Base-by-base conservation (phyloP, 2,113 vertebrate genomes). In the Corythaixoides concolor region DNA sequence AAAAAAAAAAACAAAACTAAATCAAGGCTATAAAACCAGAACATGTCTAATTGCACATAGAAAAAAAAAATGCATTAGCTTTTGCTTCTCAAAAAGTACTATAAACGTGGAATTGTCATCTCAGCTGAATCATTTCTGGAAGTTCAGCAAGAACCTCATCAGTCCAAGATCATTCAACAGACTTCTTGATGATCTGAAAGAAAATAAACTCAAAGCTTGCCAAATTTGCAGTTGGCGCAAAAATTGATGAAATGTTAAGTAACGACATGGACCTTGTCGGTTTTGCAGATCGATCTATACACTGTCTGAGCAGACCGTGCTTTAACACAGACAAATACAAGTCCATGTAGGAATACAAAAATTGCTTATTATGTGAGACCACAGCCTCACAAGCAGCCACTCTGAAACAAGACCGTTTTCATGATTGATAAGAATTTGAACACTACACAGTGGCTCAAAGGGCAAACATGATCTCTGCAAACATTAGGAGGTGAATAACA, bases 221-320 rank as follows among this genome's bases (percentile, higher is more conserved):
- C 84, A 72, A 52, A 89, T 62, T 7, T 79, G 89, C 66, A 91
- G 93, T 64, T n/a, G 1, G 66, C 0, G 0, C 67, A 66, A 85
- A 91, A 91, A 49, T 16, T 23, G 74, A 96, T 79, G 77, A 91
- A 94, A 95, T 22, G 74, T 81, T 87, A 90, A 95, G 53, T n/a
- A 79, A 72, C 17, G 62, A 83, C 92, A 97, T 0, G 19, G 73
- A 89, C 80, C 72, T 81, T 89, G 94, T 72, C 17, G 0, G 81
- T 33, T 59, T 21, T 78, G 69, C 43, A 89, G 84, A 89, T 47
- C 78, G 91, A 95, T 95, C 76, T 75, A 9, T n/a, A 33, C 10
- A 1, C 53, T 59, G 50, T 6, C 77, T 56, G 55, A 90, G 50
- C 82, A 60, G 85, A 52, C 8, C 1, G 5, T 11, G 59, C 72